phyloP scores from a whole-genome alignment of 2,888 invertebrate species.

The Ormyrus pomaceus region DNA sequence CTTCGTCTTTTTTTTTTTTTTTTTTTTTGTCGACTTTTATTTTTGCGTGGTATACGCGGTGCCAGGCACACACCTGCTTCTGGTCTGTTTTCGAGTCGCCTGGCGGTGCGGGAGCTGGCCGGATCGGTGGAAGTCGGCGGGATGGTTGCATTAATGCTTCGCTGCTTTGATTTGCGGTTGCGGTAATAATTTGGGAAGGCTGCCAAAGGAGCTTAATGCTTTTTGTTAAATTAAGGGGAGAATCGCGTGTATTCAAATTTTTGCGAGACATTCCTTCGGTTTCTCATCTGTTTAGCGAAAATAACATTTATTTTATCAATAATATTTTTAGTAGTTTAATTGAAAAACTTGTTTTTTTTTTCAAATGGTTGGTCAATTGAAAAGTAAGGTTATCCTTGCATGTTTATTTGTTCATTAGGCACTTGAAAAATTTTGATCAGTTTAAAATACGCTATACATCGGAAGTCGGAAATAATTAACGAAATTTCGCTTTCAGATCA shows the following conservation, averaged over 20 bases:
- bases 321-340: too few species aligned
- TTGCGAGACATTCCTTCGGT: background rate
- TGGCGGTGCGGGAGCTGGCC: too few species aligned
- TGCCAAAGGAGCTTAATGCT: conserved; percentile 44
- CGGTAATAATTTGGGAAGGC: conserved; percentile 37
- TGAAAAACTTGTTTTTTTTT: too few species aligned
- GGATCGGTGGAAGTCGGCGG: background rate
- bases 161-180: conserved; percentile 31
- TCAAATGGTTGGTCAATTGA: too few species aligned
- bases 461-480: background rate
- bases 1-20: too few species aligned
- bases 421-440: conserved; percentile 12
- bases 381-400: too few species aligned
- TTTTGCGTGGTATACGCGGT: too few species aligned
- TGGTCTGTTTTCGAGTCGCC: too few species aligned
- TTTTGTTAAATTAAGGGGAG: conserved; percentile 42
- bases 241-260: conserved; percentile 16
- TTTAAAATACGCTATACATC: background rate
- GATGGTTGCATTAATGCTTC: conserved; percentile 5
- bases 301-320: too few species aligned
- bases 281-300: too few species aligned
- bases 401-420: background rate
- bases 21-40: too few species aligned
- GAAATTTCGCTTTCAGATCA: conserved; percentile 59
- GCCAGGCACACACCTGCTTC: too few species aligned